Evolutionary conservation across 2,113 vertebrate species (phyloP).

Genomic region (Apodemus speciosus): DNA sequence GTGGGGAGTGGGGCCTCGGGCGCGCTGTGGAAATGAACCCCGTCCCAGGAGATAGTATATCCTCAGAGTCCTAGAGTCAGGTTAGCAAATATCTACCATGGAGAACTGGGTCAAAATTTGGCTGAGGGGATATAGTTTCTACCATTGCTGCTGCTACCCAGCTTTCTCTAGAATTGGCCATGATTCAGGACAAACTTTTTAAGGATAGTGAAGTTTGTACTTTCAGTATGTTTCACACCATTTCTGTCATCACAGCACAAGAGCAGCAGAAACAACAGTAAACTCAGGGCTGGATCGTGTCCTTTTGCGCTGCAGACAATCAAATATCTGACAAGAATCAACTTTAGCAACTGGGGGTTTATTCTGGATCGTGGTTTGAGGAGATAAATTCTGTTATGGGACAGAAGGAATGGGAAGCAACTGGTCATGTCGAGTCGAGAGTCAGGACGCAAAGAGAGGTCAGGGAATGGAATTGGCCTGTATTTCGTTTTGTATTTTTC

Average conservation of each 20-base stretch:
- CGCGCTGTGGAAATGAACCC: background rate
- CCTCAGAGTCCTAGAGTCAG: background rate
- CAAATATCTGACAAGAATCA: background rate
- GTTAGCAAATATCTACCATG: background rate
- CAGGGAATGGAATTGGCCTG: background rate
- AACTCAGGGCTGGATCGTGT: background rate
- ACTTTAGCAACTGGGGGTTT: background rate
- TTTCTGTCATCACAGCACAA: background rate
- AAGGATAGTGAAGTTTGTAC: background rate
- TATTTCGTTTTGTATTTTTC: background rate
- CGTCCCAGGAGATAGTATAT: background rate
- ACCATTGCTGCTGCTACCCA: too few relatives aligned
- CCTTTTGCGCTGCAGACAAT: too few relatives aligned
- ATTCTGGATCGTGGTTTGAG: background rate
- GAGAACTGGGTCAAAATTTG: background rate
- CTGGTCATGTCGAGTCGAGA: too few relatives aligned
- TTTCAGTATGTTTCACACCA: background rate
- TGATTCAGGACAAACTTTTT: background rate
- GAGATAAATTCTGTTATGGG: background rate
- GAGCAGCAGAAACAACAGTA: background rate
- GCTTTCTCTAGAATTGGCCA: background rate
- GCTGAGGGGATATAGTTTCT: background rate
- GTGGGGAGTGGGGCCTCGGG: background rate
- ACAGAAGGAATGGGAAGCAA: background rate
- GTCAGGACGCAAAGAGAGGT: background rate